Percentiles rank a stretch among this genome's conserved stretches.
phyloP scores from a whole-genome alignment of 1,140 invertebrate species.

The Zaprionus inermis region DNA sequence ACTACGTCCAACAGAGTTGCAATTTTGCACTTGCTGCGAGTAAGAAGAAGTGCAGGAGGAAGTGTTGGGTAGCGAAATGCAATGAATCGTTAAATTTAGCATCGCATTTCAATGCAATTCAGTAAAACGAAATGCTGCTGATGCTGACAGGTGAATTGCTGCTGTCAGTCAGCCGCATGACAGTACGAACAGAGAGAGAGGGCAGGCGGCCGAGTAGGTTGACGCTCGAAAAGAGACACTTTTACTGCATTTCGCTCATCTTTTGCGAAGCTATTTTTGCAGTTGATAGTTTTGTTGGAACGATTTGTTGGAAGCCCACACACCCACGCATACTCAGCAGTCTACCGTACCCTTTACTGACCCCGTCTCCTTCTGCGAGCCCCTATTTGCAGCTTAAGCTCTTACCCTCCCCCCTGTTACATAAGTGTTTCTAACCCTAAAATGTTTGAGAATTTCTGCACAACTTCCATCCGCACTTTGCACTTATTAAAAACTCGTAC shows the following conservation, averaged over 20 bases:
- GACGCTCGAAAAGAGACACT: conserved; percentile 32
- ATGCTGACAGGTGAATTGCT: conserved; percentile 80
- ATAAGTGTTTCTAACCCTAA: conserved; percentile 28
- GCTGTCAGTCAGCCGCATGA: conserved; percentile 68
- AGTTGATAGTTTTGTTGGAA: conserved; percentile 48
- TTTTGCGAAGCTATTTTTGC: conserved; percentile 45
- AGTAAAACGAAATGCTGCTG: conserved; percentile 67
- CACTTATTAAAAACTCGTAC: conserved; percentile 81
- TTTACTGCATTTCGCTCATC: conserved; percentile 38
- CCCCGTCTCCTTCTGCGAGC: background rate
- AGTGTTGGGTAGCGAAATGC: conserved; percentile 66
- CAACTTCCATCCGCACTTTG: conserved; percentile 73
- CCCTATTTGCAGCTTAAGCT: conserved; percentile 20
- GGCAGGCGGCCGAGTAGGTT: no score
- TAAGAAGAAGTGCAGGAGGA: background rate
- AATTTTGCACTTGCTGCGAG: conserved; percentile 47
- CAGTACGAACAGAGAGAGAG: conserved; percentile 5
- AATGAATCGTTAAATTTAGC: conserved; percentile 83
- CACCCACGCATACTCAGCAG: conserved; percentile 17
- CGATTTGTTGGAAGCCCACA: conserved; percentile 47
- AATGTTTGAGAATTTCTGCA: conserved; percentile 50
- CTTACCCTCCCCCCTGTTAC: conserved; percentile 7
- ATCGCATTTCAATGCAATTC: conserved; percentile 82
- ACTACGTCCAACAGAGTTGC: conserved; percentile 65
- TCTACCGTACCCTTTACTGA: conserved; percentile 25